phyloP scores from a whole-genome alignment of 2,888 invertebrate species.

The Lasiommata megera region DNA sequence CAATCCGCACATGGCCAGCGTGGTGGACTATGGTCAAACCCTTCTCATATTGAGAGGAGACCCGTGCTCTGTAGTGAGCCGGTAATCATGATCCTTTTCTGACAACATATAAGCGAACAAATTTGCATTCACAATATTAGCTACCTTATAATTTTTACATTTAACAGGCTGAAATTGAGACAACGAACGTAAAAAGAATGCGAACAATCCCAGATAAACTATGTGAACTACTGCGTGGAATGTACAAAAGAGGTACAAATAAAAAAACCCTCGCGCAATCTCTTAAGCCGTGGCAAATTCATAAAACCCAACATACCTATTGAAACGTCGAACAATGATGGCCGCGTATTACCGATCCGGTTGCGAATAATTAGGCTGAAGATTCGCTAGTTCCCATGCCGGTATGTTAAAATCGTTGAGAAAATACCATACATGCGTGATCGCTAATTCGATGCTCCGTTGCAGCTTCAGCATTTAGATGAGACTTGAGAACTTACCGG shows the following conservation, averaged over 20 bases:
- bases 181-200: background rate
- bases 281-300: conserved; percentile 21
- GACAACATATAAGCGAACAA: too few species aligned
- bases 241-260: background rate
- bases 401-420: conserved; percentile 80
- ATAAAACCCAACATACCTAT: conserved; percentile 25
- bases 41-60: too few species aligned
- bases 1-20: too few species aligned
- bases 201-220: background rate
- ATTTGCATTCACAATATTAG: too few species aligned
- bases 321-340: conserved; percentile 20
- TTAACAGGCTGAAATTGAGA: background rate
- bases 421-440: conserved; percentile 67
- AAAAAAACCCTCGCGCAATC: background rate
- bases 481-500: conserved; percentile 44
- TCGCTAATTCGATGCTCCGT: conserved; percentile 55
- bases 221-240: conserved; percentile 2
- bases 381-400: conserved; percentile 65
- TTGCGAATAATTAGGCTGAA: conserved; percentile 59
- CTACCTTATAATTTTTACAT: too few species aligned
- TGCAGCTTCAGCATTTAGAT: conserved; percentile 70
- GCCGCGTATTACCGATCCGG: conserved; percentile 50
- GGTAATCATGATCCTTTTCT: too few species aligned
- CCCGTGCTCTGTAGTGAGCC: too few species aligned
- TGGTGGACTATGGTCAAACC: too few species aligned